Conservation (phyloP, 2,113 vertebrate species). For the Chroicocephalus ridibundus region DNA sequence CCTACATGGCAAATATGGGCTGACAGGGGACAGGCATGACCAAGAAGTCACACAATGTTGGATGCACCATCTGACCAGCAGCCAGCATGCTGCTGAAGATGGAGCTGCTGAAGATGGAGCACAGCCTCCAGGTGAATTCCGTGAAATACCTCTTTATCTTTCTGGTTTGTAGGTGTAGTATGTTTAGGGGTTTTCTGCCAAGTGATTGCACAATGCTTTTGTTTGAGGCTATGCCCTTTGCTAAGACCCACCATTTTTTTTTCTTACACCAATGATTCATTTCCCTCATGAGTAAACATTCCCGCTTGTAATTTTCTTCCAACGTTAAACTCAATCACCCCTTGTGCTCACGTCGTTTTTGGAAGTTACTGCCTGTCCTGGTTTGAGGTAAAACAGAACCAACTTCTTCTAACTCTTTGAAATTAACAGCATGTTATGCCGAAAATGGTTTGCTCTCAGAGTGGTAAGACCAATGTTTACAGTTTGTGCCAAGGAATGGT, state of each 20-base stretch:
- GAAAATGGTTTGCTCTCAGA: too few relatives aligned
- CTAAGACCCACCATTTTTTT: not conserved
- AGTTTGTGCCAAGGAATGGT: too few relatives aligned
- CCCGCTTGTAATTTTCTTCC: not conserved
- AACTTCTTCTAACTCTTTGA: too few relatives aligned
- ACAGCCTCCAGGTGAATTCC: not conserved
- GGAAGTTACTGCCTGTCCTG: not conserved
- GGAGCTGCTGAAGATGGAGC: not conserved
- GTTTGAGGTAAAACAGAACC: too few relatives aligned
- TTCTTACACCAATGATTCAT: not conserved
- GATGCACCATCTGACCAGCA: not conserved
- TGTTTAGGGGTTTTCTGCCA: not conserved
- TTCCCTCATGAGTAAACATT: not conserved
- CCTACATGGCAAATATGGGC: not conserved
- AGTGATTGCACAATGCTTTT: not conserved
- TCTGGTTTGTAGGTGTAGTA: not conserved
- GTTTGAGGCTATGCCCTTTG: not conserved
- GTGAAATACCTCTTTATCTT: not conserved
- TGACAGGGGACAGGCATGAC: not conserved
- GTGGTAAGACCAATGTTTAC: too few relatives aligned
- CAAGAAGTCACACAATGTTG: not conserved
- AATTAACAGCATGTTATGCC: too few relatives aligned
- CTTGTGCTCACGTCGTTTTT: not conserved
- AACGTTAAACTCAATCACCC: not conserved
- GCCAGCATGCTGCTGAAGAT: not conserved